Conservation (phyloP, 2,888 invertebrate species). For the Cylloceria caligata region DNA sequence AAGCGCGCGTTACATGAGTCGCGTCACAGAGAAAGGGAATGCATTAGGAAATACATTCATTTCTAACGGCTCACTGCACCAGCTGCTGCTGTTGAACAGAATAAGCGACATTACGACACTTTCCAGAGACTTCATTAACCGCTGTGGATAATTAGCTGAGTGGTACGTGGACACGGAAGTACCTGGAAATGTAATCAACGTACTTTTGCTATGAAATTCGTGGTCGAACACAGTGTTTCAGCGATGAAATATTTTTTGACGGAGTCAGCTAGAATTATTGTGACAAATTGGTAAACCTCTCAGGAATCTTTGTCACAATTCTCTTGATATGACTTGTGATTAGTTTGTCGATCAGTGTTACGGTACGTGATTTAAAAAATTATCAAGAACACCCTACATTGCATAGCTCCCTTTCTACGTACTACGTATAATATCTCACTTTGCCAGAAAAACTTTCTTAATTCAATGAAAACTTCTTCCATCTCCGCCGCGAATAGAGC, state of each 20-base stretch:
- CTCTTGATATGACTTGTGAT: conserved; percentile 5
- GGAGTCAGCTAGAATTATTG: conserved; percentile 23
- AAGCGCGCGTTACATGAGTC: conserved; percentile 7
- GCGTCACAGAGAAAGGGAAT: conserved; percentile 45
- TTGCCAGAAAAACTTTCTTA: conserved; percentile 64
- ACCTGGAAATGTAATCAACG: conserved; percentile 60
- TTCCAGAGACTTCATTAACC: conserved; percentile 66
- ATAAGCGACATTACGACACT: conserved; percentile 66
- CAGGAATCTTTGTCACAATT: conserved; percentile 25
- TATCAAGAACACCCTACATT: neutral
- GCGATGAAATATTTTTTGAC: conserved; percentile 19
- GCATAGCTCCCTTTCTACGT: conserved; percentile 2
- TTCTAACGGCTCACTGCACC: conserved; percentile 54
- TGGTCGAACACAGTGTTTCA: neutral
- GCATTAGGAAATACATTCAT: conserved; percentile 65
- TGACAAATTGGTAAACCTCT: neutral
- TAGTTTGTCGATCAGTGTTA: conserved; percentile 36
- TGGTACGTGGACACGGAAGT: conserved; percentile 55
- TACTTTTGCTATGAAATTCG: conserved; percentile 24
- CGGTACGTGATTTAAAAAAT: neutral
- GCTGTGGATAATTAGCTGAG: conserved; percentile 57
- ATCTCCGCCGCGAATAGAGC: conserved; percentile 62
- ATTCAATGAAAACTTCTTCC: conserved; percentile 71
- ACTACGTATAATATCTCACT: conserved; percentile 35
- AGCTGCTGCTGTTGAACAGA: conserved; percentile 37